Evolutionary conservation across 1,140 invertebrate species (phyloP).

Genomic region (Aricia agestis): DNA sequence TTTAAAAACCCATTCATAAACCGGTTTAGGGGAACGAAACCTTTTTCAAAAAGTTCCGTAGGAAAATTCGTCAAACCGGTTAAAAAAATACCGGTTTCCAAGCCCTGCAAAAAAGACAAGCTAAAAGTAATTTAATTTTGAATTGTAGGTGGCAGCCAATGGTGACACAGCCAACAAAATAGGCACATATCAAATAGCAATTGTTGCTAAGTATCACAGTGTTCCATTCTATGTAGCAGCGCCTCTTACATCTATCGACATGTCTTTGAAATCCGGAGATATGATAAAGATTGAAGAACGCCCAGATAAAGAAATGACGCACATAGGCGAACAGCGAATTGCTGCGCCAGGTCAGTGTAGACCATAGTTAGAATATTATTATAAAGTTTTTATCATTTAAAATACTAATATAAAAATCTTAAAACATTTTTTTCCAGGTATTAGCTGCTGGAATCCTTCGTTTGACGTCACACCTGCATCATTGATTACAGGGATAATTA

Average conservation of each 20-base stretch:
- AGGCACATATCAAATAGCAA: slow-evolving; percentile 98
- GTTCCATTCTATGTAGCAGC: slow-evolving; percentile 98
- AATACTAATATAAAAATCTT: no score
- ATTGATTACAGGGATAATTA: slow-evolving; percentile 96
- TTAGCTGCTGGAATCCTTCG: slow-evolving; percentile 98
- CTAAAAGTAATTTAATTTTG: background rate
- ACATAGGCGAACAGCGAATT: slow-evolving; percentile 87
- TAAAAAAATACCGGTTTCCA: no score
- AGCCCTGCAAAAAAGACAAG: no score
- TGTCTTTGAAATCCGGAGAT: slow-evolving; percentile 85
- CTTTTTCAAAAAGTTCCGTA: no score
- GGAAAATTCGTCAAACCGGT: no score
- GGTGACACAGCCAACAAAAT: slow-evolving; percentile 99
- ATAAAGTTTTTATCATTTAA: no score
- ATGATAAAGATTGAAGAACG: slow-evolving; percentile 96
- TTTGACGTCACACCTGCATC: slow-evolving; percentile 98
- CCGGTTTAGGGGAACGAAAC: no score
- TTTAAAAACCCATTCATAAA: no score
- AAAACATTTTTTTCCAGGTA: slow-evolving; percentile 78
- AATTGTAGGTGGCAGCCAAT: slow-evolving; percentile 87
- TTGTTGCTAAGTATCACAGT: slow-evolving; percentile 92
- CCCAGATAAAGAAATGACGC: slow-evolving; percentile 92
- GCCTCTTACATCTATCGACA: slow-evolving; percentile 94
- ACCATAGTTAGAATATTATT: no score
- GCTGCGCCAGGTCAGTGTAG: slow-evolving; percentile 84